A percentile compares a stretch with the other conserved stretches of the same genome.
These are phyloP conservation scores for Platygyra sinensis DNA, from an alignment of 64 coral and sea anemone species.

Conservation along the genomic window DNA sequence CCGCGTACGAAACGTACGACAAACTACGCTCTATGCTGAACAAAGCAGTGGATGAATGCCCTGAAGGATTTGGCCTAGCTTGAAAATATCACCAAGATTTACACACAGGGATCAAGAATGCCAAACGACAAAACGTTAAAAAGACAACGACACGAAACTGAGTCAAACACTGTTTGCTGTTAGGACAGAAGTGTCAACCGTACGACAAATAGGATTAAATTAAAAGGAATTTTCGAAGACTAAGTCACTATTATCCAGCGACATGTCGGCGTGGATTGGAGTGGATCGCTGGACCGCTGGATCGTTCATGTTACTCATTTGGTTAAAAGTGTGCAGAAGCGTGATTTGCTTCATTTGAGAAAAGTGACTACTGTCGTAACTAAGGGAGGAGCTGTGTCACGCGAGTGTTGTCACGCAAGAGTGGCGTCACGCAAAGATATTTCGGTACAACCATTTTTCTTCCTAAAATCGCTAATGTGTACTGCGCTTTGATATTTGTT, in stretches of 20 bases:
- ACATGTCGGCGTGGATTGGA: background rate
- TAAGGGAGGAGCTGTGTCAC: background rate
- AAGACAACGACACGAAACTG: too few species aligned
- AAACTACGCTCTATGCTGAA: constrained; percentile 90
- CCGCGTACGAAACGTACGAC: constrained; percentile 94
- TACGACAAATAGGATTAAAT: background rate
- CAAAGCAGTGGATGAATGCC: constrained; percentile 92
- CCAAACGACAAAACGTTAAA: background rate
- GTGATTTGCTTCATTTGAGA: background rate
- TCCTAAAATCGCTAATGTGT: background rate
- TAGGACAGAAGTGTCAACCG: background rate
- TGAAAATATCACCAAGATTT: constrained; percentile 26
- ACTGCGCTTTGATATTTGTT: background rate
- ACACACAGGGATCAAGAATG: background rate
- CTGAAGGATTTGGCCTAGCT: constrained; percentile 96
- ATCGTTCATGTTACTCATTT: background rate
- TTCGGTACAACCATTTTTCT: background rate
- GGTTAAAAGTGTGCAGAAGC: background rate
- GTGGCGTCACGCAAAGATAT: constrained; percentile 12
- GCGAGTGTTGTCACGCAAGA: too few species aligned
- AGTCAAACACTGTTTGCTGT: too few species aligned
- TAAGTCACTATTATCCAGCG: too few species aligned
- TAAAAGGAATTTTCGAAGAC: background rate
- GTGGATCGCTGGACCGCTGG: background rate
- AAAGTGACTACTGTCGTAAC: background rate